Evolutionary conservation across 2,113 vertebrate genomes (phyloP).

Genomic region (Malurus cyaneus): DNA sequence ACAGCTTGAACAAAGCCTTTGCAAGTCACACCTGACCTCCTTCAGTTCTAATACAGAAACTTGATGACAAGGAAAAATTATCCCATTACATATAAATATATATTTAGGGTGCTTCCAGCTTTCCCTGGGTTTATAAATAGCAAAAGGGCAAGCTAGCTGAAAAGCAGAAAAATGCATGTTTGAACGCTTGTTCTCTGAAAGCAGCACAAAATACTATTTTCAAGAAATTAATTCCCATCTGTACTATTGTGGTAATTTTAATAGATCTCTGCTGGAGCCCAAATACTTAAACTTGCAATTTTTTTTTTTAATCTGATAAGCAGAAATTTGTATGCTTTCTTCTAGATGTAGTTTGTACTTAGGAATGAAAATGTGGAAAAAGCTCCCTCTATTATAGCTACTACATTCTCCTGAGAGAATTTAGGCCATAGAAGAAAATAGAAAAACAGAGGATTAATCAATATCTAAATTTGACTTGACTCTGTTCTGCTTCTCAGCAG

Average conservation of each 20-base stretch:
- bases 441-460: constrained; percentile 11
- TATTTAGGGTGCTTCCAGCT: not conserved
- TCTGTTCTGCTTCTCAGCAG: constrained; percentile 1
- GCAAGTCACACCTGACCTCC: not conserved
- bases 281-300: not conserved
- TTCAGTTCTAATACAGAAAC: not conserved
- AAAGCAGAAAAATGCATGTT: not conserved
- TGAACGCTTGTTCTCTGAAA: not conserved
- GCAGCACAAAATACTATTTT: not conserved
- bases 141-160: not conserved
- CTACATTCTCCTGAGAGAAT: not conserved
- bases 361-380: not conserved
- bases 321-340: not conserved
- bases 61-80: not conserved
- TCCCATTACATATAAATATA: not conserved
- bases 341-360: not conserved
- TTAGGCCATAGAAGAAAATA: not conserved
- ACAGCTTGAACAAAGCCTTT: not conserved
- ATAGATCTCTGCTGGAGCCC: not conserved
- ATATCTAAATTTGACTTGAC: constrained; percentile 22
- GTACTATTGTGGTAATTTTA: not conserved
- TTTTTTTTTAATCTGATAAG: not conserved
- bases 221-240: not conserved
- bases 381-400: not conserved
- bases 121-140: not conserved